A percentile compares a stretch with the other conserved stretches of the same genome.
phyloP scores from a whole-genome alignment of 1,140 invertebrate genomes.

The Orchestia grillus region DNA sequence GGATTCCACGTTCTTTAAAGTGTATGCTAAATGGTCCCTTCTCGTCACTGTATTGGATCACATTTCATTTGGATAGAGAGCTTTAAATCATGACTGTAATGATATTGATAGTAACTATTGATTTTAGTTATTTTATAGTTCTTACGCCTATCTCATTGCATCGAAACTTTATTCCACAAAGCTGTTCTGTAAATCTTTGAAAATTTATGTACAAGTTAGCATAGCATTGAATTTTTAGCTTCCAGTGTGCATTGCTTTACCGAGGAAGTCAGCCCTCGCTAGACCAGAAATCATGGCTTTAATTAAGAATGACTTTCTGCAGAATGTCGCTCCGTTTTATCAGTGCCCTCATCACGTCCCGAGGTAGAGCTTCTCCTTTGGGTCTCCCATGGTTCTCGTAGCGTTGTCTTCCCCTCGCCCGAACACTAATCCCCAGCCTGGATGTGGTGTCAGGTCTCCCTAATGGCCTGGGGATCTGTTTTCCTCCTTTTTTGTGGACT shows the following conservation, averaged over 20 bases:
- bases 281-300: background rate
- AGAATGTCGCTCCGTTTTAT: background rate
- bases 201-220: background rate
- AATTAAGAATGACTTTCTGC: background rate
- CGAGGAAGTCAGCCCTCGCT: background rate
- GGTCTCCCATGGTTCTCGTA: background rate
- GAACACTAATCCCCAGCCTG: background rate
- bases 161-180: too few relatives aligned
- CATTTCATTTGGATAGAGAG: too few relatives aligned
- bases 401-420: background rate
- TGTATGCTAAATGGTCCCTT: too few relatives aligned
- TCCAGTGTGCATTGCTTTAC: background rate
- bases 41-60: too few relatives aligned
- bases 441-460: slow-evolving; percentile 33
- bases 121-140: too few relatives aligned
- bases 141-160: too few relatives aligned
- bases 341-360: background rate
- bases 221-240: background rate
- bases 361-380: background rate
- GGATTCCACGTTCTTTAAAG: too few relatives aligned
- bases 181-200: too few relatives aligned
- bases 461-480: slow-evolving; percentile 15
- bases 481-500: background rate
- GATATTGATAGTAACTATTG: too few relatives aligned
- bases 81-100: too few relatives aligned